Conservation (phyloP, 1,140 invertebrate species). For the Scaptodrosophila lebanonensis region DNA sequence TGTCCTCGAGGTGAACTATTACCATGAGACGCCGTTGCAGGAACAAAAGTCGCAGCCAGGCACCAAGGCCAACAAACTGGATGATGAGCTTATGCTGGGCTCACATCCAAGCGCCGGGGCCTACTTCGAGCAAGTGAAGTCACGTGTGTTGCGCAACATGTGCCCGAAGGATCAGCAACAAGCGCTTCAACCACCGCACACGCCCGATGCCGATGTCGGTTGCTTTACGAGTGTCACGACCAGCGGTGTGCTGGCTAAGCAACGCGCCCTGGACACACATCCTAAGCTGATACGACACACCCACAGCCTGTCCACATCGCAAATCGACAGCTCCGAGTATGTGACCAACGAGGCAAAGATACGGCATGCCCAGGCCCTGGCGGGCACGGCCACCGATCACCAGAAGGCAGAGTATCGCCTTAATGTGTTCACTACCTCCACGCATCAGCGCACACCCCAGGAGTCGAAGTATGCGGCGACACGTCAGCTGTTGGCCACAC, state of each 20-base stretch:
- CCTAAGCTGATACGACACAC: slow-evolving; percentile 76
- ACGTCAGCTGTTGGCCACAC: slow-evolving; percentile 31
- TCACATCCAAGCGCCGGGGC: slow-evolving; percentile 64
- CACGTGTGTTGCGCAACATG: slow-evolving; percentile 78
- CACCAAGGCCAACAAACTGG: slow-evolving; percentile 11
- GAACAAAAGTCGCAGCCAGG: slow-evolving; percentile 59
- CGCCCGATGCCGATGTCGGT: slow-evolving; percentile 77
- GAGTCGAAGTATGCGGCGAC: slow-evolving; percentile 29
- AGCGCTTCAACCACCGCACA: slow-evolving; percentile 43
- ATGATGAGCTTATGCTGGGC: slow-evolving; percentile 21
- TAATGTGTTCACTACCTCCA: slow-evolving; percentile 70
- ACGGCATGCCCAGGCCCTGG: slow-evolving; percentile 45
- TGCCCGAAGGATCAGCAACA: too few relatives aligned
- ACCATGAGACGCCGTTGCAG: slow-evolving; percentile 77
- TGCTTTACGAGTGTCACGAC: slow-evolving; percentile 81
- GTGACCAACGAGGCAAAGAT: slow-evolving; percentile 76
- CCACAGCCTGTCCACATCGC: slow-evolving; percentile 81
- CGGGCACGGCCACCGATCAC: slow-evolving; percentile 65
- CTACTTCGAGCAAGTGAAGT: slow-evolving; percentile 81
- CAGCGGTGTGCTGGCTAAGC: slow-evolving; percentile 80
- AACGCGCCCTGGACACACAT: slow-evolving; percentile 59
- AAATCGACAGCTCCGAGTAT: slow-evolving; percentile 80
- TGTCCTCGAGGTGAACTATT: slow-evolving; percentile 81
- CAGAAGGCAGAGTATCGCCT: slow-evolving; percentile 75
- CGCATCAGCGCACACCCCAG: slow-evolving; percentile 17